These are phyloP conservation scores for Cygnus atratus DNA, from an alignment of 2,113 vertebrate genomes.

Conservation along the genomic window DNA sequence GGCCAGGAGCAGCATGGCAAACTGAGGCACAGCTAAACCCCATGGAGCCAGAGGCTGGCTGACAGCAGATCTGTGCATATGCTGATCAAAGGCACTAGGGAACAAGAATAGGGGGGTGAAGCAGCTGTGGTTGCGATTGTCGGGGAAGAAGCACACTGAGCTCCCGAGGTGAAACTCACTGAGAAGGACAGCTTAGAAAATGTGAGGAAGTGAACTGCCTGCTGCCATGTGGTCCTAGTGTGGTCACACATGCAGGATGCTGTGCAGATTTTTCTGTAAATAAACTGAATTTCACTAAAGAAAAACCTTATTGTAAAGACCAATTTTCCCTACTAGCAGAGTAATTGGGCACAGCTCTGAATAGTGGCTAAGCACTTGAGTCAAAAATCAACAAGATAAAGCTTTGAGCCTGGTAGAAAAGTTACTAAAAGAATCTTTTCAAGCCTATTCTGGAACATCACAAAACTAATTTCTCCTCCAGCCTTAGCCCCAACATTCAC, in stretches of 20 bases:
- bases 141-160: neutral
- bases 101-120: neutral
- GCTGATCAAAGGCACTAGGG: neutral
- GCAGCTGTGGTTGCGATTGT: neutral
- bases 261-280: neutral
- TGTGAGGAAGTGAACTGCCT: neutral
- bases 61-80: neutral
- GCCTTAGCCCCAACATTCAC: neutral
- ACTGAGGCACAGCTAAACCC: neutral
- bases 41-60: neutral
- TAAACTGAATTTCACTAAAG: neutral
- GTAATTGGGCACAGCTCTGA: neutral
- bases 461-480: constrained; percentile 9
- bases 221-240: neutral
- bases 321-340: neutral
- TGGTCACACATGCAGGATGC: neutral
- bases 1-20: neutral
- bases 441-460: neutral
- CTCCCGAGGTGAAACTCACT: neutral
- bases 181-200: neutral
- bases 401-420: neutral
- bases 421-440: constrained; percentile 23
- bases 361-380: neutral
- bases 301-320: constrained; percentile 18
- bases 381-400: constrained; percentile 6